Evolutionary conservation across 2,888 invertebrate species (phyloP), one percentile per base, ranked within the genome.

Genomic region (Pyralis farinalis): DNA sequence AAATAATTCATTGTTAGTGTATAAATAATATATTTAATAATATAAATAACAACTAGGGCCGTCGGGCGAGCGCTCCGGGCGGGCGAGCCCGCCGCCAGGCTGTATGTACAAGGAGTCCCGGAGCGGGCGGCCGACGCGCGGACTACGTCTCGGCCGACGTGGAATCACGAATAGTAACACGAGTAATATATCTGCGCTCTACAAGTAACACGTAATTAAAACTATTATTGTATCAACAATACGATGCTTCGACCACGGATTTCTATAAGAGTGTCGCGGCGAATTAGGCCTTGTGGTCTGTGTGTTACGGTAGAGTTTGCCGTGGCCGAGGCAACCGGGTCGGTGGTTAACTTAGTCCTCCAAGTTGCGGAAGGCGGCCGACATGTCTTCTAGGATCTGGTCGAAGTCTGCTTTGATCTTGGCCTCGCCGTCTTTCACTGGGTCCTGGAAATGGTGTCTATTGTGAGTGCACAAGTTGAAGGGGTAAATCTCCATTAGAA

Each of bases 361-460:
- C 72, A 99, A 92, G 91, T 98, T 98, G 84, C 99, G 95, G 93
- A 99, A 99, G 63, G 97, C 96, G 74, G 96, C 96, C 64, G 97
- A 96, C 91, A 99, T 97, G 78, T 98, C 97, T 85, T 99, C 99
- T 65, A 97, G 92, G 41, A 99, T 90, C 71, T 98, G 98, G 79
- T 99, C 99, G 83, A 96, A 98, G 72, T 99, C 98, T 34, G 96
- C 94, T 86, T 96, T 96, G 84, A 99, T 98, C 90, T 98, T 99
- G 8, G 94, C 94, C 82, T 99, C 99, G 41, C 99, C 99, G 63
- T 99, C 99, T 85, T 97, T 98, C 16, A 97, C 96, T 33, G 99
- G 99, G 87, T 99, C 98, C 97, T 97, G 72, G n/a, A 27, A 44
- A 10, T 16, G 4, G 16, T 4, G 4, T 16, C 16, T n/a, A 16